Evolutionary conservation across 2,888 invertebrate genomes (phyloP).

Genomic region (Pristionchus exspectatus): DNA sequence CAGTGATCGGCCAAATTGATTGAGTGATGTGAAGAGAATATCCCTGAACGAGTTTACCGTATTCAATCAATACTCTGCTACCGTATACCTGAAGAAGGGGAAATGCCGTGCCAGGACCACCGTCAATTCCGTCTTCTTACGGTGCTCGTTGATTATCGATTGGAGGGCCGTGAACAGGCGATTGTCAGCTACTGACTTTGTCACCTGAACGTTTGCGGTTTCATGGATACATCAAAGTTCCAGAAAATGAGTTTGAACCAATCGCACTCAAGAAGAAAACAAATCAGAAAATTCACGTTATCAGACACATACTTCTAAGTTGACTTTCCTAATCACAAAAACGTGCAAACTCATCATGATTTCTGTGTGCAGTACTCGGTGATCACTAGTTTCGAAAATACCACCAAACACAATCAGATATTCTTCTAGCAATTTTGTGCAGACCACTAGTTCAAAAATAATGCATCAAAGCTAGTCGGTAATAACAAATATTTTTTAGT

Average conservation of each 20-base stretch:
- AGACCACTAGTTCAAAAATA: too few relatives aligned
- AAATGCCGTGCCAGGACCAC: constrained; percentile 71
- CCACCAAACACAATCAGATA: too few relatives aligned
- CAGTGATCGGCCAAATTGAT: constrained; percentile 70
- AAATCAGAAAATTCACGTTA: neutral
- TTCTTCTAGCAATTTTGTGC: too few relatives aligned
- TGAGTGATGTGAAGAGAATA: constrained; percentile 73
- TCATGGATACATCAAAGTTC: neutral
- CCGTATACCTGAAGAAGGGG: constrained; percentile 71
- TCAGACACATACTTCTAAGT: neutral
- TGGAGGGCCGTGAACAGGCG: constrained; percentile 62
- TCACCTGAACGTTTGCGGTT: neutral
- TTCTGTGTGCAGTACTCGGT: too few relatives aligned
- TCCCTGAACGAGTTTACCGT: constrained; percentile 66
- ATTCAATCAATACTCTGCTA: neutral
- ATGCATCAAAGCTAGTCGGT: too few relatives aligned
- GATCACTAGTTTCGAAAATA: too few relatives aligned
- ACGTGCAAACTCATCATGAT: too few relatives aligned
- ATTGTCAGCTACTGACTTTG: constrained; percentile 56
- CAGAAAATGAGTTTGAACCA: neutral
- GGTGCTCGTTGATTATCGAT: constrained; percentile 70
- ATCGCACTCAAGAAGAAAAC: neutral
- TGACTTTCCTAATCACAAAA: too few relatives aligned
- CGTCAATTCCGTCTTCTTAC: constrained; percentile 63
- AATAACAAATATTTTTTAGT: too few relatives aligned